These are phyloP conservation scores for Lepidostoma basale DNA, from an alignment of 1,140 invertebrate species.

Conservation along the genomic window DNA sequence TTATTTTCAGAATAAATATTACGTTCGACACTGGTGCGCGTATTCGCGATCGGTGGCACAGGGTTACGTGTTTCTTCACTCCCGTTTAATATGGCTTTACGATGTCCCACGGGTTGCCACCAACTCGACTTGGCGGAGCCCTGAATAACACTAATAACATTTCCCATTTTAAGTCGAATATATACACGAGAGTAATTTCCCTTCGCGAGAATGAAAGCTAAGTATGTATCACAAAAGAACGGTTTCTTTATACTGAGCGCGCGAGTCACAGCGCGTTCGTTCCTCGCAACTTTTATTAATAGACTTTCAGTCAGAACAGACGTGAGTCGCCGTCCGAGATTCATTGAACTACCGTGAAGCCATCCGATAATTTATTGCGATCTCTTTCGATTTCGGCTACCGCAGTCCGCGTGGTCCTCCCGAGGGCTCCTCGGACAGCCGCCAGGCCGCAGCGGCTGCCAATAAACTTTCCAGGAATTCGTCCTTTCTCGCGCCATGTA, in stretches of 20 bases:
- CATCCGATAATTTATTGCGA: conserved; percentile 16
- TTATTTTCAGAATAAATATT: not conserved
- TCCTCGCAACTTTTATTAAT: conserved; percentile 29
- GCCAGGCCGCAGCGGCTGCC: not conserved
- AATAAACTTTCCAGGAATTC: conserved; percentile 3
- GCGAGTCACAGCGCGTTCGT: conserved; percentile 18
- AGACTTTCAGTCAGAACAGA: conserved; percentile 29
- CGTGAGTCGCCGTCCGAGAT: conserved; percentile 36
- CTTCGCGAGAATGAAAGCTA: not conserved
- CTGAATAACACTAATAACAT: conserved; percentile 21
- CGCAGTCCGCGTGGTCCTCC: not conserved
- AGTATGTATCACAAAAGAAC: conserved; percentile 27
- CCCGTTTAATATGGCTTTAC: not conserved
- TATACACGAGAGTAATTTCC: conserved; percentile 13
- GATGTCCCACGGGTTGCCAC: conserved; percentile 25
- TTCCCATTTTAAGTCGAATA: conserved; percentile 37
- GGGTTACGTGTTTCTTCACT: not conserved
- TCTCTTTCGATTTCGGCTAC: no score
- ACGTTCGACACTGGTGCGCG: not conserved
- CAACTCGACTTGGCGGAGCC: not conserved
- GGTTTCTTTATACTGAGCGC: conserved; percentile 17
- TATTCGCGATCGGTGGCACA: not conserved
- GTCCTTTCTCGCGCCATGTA: conserved; percentile 2
- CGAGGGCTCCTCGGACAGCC: not conserved
- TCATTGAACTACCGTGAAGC: conserved; percentile 34